A percentile compares a stretch with the other conserved stretches of the same genome.
These are phyloP conservation scores for Cyprinus carpio DNA, from an alignment of 2,113 vertebrate species.

Conservation along the genomic window DNA sequence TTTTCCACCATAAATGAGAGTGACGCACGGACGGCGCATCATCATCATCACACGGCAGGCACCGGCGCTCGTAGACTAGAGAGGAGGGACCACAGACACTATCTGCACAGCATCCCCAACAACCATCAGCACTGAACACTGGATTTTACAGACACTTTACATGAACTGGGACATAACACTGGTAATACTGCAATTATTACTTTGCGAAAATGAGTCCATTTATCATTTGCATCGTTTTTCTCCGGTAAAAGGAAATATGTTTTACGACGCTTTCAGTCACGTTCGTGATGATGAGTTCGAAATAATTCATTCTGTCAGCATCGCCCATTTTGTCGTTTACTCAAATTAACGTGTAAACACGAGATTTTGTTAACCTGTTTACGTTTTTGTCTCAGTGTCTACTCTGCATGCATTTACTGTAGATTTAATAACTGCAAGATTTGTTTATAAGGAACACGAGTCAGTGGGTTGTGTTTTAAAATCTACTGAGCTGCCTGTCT, in stretches of 20 bases:
- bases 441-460: background rate
- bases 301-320: background rate
- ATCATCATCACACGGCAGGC: background rate
- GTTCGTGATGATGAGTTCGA: constrained; percentile 16
- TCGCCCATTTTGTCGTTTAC: background rate
- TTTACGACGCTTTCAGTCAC: background rate
- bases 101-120: constrained; percentile 20
- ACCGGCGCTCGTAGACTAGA: background rate
- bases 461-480: background rate
- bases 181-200: constrained; percentile 5
- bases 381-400: background rate
- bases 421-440: background rate
- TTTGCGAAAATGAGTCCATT: background rate
- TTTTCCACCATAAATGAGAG: background rate
- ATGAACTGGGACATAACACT: constrained; percentile 6
- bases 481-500: background rate
- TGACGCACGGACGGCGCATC: constrained; percentile 23
- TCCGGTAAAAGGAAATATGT: background rate
- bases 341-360: background rate
- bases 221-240: background rate
- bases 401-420: background rate
- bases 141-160: constrained; percentile 20
- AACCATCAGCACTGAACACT: background rate
- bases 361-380: background rate
- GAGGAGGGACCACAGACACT: constrained; percentile 23